Evolutionary conservation across 2,113 vertebrate genomes (phyloP).

Genomic region (Brachypodius melanocephalos): DNA sequence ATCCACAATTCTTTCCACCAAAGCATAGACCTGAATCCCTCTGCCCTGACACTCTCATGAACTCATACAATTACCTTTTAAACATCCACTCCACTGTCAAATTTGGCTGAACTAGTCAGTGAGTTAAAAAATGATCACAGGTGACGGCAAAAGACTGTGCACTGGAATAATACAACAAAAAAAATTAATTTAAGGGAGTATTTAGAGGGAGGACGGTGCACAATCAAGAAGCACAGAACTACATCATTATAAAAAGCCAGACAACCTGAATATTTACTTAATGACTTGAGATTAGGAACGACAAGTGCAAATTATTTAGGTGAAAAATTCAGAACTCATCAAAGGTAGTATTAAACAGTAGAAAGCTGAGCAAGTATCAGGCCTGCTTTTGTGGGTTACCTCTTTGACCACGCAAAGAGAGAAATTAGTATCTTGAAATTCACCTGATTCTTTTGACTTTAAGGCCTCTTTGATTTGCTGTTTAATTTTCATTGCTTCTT

Average conservation of each 20-base stretch:
- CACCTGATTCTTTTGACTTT: conserved; percentile 72
- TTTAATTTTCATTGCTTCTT: conserved; percentile 89
- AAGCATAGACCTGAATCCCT: background rate
- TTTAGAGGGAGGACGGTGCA: background rate
- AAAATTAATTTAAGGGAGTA: background rate
- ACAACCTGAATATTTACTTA: background rate
- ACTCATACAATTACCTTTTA: background rate
- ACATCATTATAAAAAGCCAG: background rate
- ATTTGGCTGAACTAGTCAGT: background rate
- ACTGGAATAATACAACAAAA: background rate
- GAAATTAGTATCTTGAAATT: background rate
- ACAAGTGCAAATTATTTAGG: background rate
- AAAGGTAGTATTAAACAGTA: background rate
- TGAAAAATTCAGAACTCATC: background rate
- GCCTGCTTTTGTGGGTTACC: background rate
- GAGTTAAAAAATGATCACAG: background rate
- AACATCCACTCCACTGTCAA: background rate
- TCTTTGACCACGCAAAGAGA: background rate
- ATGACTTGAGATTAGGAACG: background rate
- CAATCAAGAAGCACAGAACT: background rate
- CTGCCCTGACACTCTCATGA: background rate
- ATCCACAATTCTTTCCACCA: background rate
- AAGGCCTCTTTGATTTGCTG: conserved; percentile 63
- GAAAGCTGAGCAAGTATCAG: background rate
- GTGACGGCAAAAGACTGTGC: background rate